Evolutionary conservation across 2,113 vertebrate genomes (phyloP).

Genomic region (Perca flavescens): DNA sequence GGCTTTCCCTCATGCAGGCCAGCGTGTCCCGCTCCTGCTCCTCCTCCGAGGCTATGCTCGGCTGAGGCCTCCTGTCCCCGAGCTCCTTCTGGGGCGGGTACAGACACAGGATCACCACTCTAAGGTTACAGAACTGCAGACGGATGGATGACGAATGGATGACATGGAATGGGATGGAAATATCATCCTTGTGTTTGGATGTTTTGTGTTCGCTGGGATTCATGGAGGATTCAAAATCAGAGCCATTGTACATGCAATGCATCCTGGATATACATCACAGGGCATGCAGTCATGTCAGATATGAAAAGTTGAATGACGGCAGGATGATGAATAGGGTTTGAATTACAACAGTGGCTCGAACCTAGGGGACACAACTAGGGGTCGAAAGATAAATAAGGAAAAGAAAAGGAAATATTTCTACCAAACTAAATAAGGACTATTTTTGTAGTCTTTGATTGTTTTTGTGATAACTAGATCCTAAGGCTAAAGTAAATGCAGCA

Average conservation of each 20-base stretch:
- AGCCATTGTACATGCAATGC: constrained; percentile 1
- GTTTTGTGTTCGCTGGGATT: neutral
- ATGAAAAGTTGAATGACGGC: neutral
- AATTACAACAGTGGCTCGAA: neutral
- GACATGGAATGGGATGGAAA: constrained; percentile 17
- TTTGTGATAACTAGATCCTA: neutral
- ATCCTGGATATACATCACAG: neutral
- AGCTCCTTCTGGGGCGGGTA: constrained; percentile 77
- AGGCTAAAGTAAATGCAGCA: no score
- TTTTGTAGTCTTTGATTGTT: neutral
- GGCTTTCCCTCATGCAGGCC: constrained; percentile 90
- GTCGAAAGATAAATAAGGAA: neutral
- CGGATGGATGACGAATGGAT: neutral
- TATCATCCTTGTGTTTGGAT: neutral
- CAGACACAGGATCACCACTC: constrained; percentile 59
- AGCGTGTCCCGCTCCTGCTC: constrained; percentile 90
- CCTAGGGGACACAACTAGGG: no score
- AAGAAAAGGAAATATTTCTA: neutral
- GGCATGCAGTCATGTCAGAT: neutral
- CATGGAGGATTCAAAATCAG: constrained; percentile 10
- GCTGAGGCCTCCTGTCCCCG: constrained; percentile 73
- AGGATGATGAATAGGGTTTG: neutral
- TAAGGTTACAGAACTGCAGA: neutral
- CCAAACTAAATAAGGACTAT: neutral
- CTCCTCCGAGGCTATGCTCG: constrained; percentile 83